Conservation (phyloP, 2,888 invertebrate genomes). For the Acleris emargana region DNA sequence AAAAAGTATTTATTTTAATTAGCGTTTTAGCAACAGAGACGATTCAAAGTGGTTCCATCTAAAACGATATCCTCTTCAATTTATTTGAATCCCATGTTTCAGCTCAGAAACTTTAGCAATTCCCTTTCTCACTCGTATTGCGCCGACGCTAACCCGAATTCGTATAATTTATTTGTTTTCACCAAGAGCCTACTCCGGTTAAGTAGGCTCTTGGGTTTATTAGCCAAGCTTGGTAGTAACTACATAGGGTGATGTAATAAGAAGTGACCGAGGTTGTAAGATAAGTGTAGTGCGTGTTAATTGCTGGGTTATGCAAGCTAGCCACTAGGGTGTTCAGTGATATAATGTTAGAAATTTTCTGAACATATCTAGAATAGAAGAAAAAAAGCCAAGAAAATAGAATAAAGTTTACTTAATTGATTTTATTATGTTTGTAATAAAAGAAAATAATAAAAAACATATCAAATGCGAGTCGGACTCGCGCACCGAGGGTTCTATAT, state of each 20-base stretch:
- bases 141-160: constrained; percentile 31
- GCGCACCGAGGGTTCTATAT: too few species aligned
- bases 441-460: too few species aligned
- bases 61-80: constrained; percentile 16
- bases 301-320: background rate
- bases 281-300: constrained; percentile 2
- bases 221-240: constrained; percentile 19
- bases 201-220: constrained; percentile 36
- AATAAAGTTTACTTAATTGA: too few species aligned
- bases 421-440: too few species aligned
- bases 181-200: constrained; percentile 33
- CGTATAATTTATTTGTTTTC: constrained; percentile 37
- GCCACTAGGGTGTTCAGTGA: background rate
- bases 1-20: background rate
- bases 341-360: too few species aligned
- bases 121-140: constrained; percentile 15
- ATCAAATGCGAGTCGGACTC: too few species aligned
- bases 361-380: too few species aligned
- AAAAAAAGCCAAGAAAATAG: too few species aligned
- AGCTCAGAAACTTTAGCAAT: constrained; percentile 27
- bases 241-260: constrained; percentile 21
- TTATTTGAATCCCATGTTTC: constrained; percentile 26
- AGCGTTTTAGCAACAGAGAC: too few species aligned
- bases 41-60: background rate
- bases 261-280: constrained; percentile 17